A percentile compares a stretch with the other conserved stretches of the same genome.
These are phyloP conservation scores for Tetramorium simillimum DNA, from an alignment of 1,140 invertebrate genomes.

Conservation along the genomic window DNA sequence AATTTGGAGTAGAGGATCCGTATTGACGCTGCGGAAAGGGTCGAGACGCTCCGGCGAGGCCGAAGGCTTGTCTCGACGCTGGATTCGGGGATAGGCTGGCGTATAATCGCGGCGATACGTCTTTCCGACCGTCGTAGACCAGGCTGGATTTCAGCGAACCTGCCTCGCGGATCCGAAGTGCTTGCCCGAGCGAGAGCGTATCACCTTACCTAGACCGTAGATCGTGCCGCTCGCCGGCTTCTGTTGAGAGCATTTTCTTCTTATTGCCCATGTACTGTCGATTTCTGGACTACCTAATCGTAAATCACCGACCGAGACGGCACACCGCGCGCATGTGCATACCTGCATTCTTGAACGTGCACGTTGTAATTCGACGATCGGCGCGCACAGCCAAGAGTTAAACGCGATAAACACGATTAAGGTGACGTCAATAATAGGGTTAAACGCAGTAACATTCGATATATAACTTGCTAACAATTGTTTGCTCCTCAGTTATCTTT, in stretches of 20 bases:
- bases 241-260: constrained; percentile 73
- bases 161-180: constrained; percentile 64
- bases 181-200: constrained; percentile 65
- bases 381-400: constrained; percentile 21
- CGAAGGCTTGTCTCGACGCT: background rate
- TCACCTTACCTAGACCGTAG: constrained; percentile 72
- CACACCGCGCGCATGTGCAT: constrained; percentile 56
- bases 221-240: constrained; percentile 72
- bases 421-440: constrained; percentile 55
- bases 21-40: background rate
- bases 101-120: constrained; percentile 62
- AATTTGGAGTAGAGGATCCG: constrained; percentile 25
- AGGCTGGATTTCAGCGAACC: constrained; percentile 70
- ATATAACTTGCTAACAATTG: background rate
- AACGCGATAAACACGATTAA: constrained; percentile 68
- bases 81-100: constrained; percentile 53
- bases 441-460: background rate
- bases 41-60: background rate
- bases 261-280: constrained; percentile 75
- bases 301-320: constrained; percentile 71
- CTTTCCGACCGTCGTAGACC: constrained; percentile 57
- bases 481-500: background rate
- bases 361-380: constrained; percentile 67
- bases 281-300: constrained; percentile 77
- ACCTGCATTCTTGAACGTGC: constrained; percentile 68